Base-by-base conservation (phyloP, 2,113 vertebrate species). In the Ploceus nigricollis region DNA sequence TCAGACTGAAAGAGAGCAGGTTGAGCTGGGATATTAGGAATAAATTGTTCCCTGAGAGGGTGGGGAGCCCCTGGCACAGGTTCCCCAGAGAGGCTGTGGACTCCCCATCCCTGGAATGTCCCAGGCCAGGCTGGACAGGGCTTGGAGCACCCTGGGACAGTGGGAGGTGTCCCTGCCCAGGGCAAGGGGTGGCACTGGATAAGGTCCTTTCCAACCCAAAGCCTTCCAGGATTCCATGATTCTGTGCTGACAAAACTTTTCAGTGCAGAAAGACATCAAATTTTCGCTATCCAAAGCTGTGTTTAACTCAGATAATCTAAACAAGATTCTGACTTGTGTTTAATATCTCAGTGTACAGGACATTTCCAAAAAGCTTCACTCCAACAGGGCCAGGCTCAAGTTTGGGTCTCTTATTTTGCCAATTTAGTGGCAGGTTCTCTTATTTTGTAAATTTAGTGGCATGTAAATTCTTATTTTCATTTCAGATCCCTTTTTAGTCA, bases 1-100 rank as follows among this genome's bases (percentile, higher is more conserved):
- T 7, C 11, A 24, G 15, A 4, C 4, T 15, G 45, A 13, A 7
- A 14, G 37, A 28, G 18, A 11, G 48, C 12, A 63, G 40, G 2
- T 2, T 71, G 4, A 1, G 3, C 40, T 6, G 8, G 40, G n/a
- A 35, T 7, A 9, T 22, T 0, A 5, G 35, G 48, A 9, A 64
- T 10, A 22, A 64, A 31, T 1, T 13, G 24, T 20, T 17, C 40
- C 39, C 56, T 24, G 19, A 1, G 23, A 53, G 3, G 10, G 16
- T 13, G 61, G 5, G 2, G 8, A 85, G 30, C 24, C 54, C 30
- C 54, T 60, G 45, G 54, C 15, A 25, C 12, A 31, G 42, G 15
- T 0, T 56, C 1, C 42, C 44, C 37, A 58, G 17, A 44, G 27
- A 5, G 13, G 15, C 4, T 70, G 33, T 28, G 56, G 28, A 4